phyloP scores from a whole-genome alignment of 2,888 invertebrate genomes.

The Cerastis leucographa region DNA sequence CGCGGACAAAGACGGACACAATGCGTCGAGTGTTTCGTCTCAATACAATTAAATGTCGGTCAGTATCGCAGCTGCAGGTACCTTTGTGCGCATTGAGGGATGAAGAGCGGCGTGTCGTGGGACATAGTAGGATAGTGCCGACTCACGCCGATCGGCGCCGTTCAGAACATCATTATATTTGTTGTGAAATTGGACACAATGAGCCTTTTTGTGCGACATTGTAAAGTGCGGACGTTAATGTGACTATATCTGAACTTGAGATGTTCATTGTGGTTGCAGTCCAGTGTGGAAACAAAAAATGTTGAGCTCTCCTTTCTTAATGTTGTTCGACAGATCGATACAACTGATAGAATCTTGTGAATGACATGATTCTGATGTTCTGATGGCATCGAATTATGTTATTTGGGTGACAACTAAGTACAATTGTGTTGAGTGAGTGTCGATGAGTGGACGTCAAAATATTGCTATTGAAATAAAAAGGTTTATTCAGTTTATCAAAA shows the following conservation, averaged over 20 bases:
- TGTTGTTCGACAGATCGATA: constrained; percentile 31
- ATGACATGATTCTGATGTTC: constrained; percentile 35
- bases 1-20: constrained; percentile 69
- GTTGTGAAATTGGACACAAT: constrained; percentile 74
- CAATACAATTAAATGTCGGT: constrained; percentile 75
- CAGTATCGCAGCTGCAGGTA: constrained; percentile 77
- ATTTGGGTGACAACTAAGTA: constrained; percentile 29
- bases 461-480: constrained; percentile 15
- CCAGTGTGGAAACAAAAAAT: constrained; percentile 41
- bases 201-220: constrained; percentile 59
- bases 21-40: constrained; percentile 47
- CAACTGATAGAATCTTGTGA: constrained; percentile 50
- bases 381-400: constrained; percentile 34
- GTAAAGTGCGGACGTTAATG: constrained; percentile 46
- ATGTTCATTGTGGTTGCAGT: constrained; percentile 57
- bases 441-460: constrained; percentile 16
- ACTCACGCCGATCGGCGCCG: constrained; percentile 63
- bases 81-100: constrained; percentile 28
- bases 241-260: constrained; percentile 60
- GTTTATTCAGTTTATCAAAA: constrained; percentile 22
- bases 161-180: constrained; percentile 60
- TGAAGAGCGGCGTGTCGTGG: constrained; percentile 35
- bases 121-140: constrained; percentile 61
- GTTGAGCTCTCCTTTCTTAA: constrained; percentile 27
- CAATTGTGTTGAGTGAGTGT: constrained; percentile 36